Evolutionary conservation across 2,888 invertebrate species (phyloP), one percentile per base, ranked within the genome.

Genomic region (Drosophila robusta): DNA sequence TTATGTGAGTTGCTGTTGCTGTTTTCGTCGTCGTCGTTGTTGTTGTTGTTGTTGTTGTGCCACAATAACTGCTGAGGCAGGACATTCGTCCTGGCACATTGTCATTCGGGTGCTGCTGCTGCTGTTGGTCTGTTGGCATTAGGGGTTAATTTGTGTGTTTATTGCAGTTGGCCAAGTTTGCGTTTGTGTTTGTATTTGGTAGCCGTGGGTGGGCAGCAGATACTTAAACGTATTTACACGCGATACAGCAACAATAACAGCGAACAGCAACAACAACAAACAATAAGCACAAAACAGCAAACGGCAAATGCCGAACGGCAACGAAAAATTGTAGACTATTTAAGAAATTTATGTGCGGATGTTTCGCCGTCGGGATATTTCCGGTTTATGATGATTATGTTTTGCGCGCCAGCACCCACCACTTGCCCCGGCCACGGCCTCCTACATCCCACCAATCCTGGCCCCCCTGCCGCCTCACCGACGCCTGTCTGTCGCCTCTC

Each of bases 311-410:
- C 73, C 82, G 73, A 84, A 81, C 68, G 68, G 83, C 70, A 82
- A 78, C 75, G 80, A 86, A 81, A 87, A 81, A 84, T 79, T 80
- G 80, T 78, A 77, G 85, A 88, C 88, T 87, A 87, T 88, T 87
- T 88, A 85, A 87, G 85, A 87, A 88, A 89, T 89, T 88, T 88
- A 88, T 88, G 83, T 81, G 80, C 86, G 87, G 89, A 85, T 86
- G 86, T 85, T 89, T 88, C 82, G 87, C 88, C 87, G 86, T 87
- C 83, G 89, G 87, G 82, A 85, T 86, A 88, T 87, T 88, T 88
- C 88, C 88, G 88, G 88, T 88, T 88, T 88, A 89, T 89, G 89
- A 89, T 88, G 89, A 88, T 88, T 89, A 89, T 89, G 86, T 86
- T 84, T 86, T 84, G 70, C 78, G 65, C 78, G 60, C 65, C 58